Base-by-base conservation (phyloP, 2,797 vertebrate genomes). In the Melanotaenia trifasciata region DNA sequence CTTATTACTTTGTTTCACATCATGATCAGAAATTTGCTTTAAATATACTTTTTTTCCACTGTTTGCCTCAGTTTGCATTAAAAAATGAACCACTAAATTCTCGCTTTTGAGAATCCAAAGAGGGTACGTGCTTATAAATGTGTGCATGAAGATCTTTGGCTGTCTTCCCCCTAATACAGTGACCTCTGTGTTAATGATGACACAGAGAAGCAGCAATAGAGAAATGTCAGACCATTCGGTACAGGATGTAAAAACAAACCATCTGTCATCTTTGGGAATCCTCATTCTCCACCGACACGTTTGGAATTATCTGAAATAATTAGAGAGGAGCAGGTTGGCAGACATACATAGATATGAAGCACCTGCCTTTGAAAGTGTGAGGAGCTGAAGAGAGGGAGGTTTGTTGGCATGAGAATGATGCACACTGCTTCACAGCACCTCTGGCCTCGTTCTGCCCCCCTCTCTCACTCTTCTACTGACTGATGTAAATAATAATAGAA, bases 401-500 rank as follows among this genome's bases (percentile, higher is more conserved):
- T 30, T 66, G 72, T 74, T 76, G 81, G 87, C 89, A 91, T 87
- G 88, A 86, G 82, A 83, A 79, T 81, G 84, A 81, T 89, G 88
- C 79, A 76, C 82, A 73, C 56, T 57, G 80, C 79, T 87, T 84
- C 81, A 84, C 81, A 84, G 83, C 76, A 88, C 86, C 88, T 88
- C 90, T 88, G 83, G 84, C 83, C 85, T 87, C 85, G 67, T 76
- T 88, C 78, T 81, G 75, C 83, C 87, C 68, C 83, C 86, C 68
- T 80, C 76, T 68, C 85, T 85, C 87, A 74, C 89, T 82, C 83
- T 84, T 88, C 89, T 76, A 43, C 75, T 79, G 67, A 84, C 86
- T 87, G 88, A 87, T 94, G 92, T 94, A 94, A 95, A 95, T 93
- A 95, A 94, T 93, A 95, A 94, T 89, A 94, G 89, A 85, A 84